Base-by-base conservation (phyloP, 1,140 invertebrate genomes). In the Lepidostoma basale region DNA sequence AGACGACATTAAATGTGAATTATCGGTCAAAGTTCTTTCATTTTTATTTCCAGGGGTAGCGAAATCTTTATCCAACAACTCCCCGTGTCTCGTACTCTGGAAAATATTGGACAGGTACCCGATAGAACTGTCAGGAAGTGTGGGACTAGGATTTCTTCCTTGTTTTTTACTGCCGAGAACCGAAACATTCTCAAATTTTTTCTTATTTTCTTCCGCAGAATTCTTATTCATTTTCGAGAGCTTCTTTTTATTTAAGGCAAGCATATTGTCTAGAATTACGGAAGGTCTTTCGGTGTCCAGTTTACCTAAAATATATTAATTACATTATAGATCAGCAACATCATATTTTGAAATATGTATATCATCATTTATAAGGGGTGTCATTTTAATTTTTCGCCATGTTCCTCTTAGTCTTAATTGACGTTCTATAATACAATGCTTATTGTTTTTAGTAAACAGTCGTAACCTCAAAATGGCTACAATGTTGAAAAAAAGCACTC, bases 61-160 rank as follows among this genome's bases (percentile, higher is more conserved):
- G 26, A 47, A n/a, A 42, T 66, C 52, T 28, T 30, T 67, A 26
- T 59, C 33, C 1, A 49, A 26, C 3, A 67, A 33, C 28, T 54
- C 58, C 33, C 26, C 69, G 20, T 62, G 56, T 62, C 56, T 72
- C 9, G 70, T 72, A 45, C 70, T 72, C n/a, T 72, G 70, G 39
- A 72, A 72, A 16, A 72, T 59, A 42, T 72, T 68, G 0, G 65
- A 67, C 8, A 16, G 30, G 23, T 47, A 39, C 8, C 56, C 64
- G 26, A 71, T 67, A 14, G 59, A 62, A 67, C 56, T 58, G 26
- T 45, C 49, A 18, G 42, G 40, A 18, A 62, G 30, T 6, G 58
- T 70, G 12, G 33, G 62, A 42, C 54, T 66, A 20, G 12, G 5
- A 36, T 56, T 63, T 56, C 12, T n/a, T n/a, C n/a, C n/a, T n/a